Evolutionary conservation across 2,797 vertebrate species (phyloP).

Genomic region (Okamejei kenojei): DNA sequence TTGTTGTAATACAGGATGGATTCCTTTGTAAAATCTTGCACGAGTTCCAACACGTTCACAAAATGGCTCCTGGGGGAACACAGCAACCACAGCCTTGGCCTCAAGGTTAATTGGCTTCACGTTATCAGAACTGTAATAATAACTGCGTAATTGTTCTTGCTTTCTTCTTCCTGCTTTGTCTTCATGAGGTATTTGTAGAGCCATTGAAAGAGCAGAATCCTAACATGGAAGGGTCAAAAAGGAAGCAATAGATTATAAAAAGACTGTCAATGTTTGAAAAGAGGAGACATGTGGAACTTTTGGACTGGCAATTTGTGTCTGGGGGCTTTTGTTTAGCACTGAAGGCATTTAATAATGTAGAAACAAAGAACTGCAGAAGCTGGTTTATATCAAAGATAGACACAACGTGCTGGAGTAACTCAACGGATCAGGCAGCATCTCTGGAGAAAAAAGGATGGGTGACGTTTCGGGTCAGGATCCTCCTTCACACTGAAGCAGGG

Average conservation of each 20-base stretch:
- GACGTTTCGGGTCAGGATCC: too few relatives aligned
- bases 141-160: background rate
- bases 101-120: background rate
- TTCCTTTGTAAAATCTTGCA: background rate
- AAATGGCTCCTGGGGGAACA: background rate
- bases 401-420: too few relatives aligned
- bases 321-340: background rate
- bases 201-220: background rate
- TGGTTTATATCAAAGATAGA: too few relatives aligned
- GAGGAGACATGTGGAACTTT: background rate
- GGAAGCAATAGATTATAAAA: background rate
- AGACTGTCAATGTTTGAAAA: background rate
- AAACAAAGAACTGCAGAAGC: too few relatives aligned
- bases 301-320: background rate
- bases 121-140: background rate
- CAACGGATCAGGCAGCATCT: too few relatives aligned
- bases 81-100: background rate
- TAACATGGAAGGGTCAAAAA: background rate
- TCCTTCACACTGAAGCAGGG: too few relatives aligned
- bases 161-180: background rate
- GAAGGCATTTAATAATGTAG: background rate
- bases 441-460: too few relatives aligned
- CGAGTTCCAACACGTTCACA: background rate
- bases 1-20: background rate
- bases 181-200: background rate